Base-by-base conservation (phyloP, 2,797 vertebrate genomes). In the Emydoidea blandingii region DNA sequence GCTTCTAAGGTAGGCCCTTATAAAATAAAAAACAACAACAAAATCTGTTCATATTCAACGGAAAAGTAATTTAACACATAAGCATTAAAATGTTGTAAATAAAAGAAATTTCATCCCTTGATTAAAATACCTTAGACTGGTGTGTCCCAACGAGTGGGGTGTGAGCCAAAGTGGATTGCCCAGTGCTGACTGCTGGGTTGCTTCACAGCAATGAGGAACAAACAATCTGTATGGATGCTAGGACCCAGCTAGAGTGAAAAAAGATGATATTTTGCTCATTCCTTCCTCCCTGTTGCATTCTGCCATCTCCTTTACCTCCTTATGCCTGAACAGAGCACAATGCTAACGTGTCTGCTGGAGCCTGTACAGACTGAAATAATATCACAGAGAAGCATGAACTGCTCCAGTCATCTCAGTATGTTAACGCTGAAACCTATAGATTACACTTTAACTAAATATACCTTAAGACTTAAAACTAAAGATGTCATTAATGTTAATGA, bases 361-460 rank as follows among this genome's bases (percentile, higher is more conserved):
- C 37, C 68, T 74, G 68, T 23, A 74, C 12, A 44, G 37, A 19
- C 21, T 44, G 19, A 74, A 41, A 34, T 2, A 82, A 25, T 79
- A 4, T 78, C 50, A 18, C 27, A 79, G 49, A 23, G 88, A 93
- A 37, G 2, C 91, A 44, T 88, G 50, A 86, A 91, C 80, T 86
- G 57, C 83, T 87, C 76, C 52, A 15, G 8, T 54, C 92, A 41
- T 72, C 49, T 89, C 81, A 54, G 41, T n/a, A 50, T 92, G 4
- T 78, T 86, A 72, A 82, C 91, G 90, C 81, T 89, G 59, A 91
- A 92, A 56, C 62, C 68, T 88, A 81, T 31, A 76, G 21, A 91
- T 56, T 47, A 31, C 0, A 80, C 90, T 94, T 87, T 49, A 93
- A 89, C n/a, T 83, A 79, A 85, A 87, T 5, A 5, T 80, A 47